Conservation (phyloP, 2,888 invertebrate genomes). For the Lasioglossum leucozonium region DNA sequence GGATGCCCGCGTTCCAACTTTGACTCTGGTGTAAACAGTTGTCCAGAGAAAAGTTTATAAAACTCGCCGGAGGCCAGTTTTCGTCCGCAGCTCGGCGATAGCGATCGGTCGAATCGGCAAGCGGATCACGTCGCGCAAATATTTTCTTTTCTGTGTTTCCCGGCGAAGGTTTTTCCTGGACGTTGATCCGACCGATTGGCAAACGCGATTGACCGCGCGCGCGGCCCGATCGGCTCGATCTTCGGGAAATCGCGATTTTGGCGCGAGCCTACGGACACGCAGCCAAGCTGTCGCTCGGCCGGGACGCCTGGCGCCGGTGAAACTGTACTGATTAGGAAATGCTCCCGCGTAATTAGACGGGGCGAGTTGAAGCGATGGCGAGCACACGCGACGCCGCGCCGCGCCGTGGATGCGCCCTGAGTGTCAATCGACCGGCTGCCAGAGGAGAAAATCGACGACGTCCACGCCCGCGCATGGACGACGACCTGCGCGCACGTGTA, state of each 20-base stretch:
- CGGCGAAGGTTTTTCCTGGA: background rate
- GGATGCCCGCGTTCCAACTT: too few relatives aligned
- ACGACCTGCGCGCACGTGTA: constrained; percentile 40
- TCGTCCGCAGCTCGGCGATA: background rate
- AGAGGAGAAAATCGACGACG: constrained; percentile 76
- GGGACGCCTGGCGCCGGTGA: constrained; percentile 71
- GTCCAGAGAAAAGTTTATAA: background rate
- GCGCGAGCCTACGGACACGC: constrained; percentile 38
- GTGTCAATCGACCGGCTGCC: constrained; percentile 74
- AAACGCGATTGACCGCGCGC: background rate
- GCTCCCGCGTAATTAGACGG: constrained; percentile 81
- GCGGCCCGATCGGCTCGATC: background rate
- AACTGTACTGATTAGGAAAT: constrained; percentile 82
- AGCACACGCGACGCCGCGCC: constrained; percentile 62
- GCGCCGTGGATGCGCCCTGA: constrained; percentile 72
- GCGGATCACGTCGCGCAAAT: constrained; percentile 24
- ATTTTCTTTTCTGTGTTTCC: background rate
- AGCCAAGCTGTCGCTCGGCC: constrained; percentile 50
- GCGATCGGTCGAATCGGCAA: constrained; percentile 10
- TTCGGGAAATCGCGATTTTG: constrained; percentile 32
- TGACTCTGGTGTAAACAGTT: background rate
- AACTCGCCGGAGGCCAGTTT: background rate
- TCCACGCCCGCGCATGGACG: constrained; percentile 46
- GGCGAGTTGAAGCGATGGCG: constrained; percentile 72
- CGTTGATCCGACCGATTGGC: background rate